phyloP scores from a whole-genome alignment of 2,888 invertebrate genomes.

The Molorchus minor region DNA sequence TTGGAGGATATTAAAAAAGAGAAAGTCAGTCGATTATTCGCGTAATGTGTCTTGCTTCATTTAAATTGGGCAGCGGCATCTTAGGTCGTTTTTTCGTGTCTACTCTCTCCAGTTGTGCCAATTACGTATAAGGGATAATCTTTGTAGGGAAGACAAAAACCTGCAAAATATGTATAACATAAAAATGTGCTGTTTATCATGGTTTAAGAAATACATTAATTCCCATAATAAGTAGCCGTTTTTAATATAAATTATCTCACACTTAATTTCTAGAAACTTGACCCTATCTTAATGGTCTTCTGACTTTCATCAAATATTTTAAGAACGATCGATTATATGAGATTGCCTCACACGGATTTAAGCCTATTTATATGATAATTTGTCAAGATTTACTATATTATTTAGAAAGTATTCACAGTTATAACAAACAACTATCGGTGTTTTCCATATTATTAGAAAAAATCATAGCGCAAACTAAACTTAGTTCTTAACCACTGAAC shows the following conservation, averaged over 20 bases:
- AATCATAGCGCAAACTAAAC: no score
- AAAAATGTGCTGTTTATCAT: no score
- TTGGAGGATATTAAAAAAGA: constrained; percentile 5
- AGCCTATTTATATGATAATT: neutral
- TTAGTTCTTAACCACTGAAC: no score
- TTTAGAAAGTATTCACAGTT: neutral
- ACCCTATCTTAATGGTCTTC: neutral
- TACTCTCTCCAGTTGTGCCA: no score
- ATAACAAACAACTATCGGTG: neutral
- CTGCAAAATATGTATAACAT: no score
- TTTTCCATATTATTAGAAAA: neutral
- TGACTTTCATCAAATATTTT: neutral
- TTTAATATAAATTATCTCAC: no score
- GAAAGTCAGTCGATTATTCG: constrained; percentile 11
- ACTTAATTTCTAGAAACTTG: neutral
- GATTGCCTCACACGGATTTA: neutral
- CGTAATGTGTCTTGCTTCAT: constrained; percentile 6
- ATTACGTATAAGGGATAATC: no score
- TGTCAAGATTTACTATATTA: neutral
- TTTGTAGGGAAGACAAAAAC: no score
- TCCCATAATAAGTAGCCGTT: no score
- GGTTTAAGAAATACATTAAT: no score
- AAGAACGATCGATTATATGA: neutral
- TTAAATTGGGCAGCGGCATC: constrained; percentile 13
- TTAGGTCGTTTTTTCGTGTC: no score